phyloP scores from a whole-genome alignment of 1,140 invertebrate genomes.

The Calliopsis andreniformis region DNA sequence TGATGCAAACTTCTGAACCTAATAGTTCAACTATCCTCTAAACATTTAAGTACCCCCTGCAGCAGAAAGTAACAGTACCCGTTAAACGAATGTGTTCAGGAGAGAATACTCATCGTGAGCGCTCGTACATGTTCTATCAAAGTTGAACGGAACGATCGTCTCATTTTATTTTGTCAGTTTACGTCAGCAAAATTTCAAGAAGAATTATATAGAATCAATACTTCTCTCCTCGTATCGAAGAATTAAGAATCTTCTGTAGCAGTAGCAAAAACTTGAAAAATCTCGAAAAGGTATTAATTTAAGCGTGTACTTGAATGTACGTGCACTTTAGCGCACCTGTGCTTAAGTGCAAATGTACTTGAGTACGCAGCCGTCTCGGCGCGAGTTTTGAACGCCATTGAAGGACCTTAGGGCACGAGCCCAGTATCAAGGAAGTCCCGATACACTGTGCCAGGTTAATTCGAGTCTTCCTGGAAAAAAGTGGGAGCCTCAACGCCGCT shows the following conservation, averaged over 20 bases:
- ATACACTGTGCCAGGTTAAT: slow-evolving; percentile 43
- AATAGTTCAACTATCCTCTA: too few species aligned
- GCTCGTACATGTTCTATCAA: not conserved
- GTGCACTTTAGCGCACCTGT: too few species aligned
- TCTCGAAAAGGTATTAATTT: too few species aligned
- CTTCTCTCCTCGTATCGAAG: slow-evolving; percentile 20
- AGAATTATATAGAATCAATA: not conserved
- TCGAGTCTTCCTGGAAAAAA: slow-evolving; percentile 26
- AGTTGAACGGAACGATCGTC: not conserved
- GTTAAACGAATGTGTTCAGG: not conserved
- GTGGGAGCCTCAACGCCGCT: slow-evolving; percentile 15
- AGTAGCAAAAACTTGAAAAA: too few species aligned
- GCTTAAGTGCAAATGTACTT: too few species aligned
- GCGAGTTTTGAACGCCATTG: slow-evolving; percentile 30
- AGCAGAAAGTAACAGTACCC: not conserved
- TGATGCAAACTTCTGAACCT: too few species aligned
- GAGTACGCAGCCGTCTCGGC: too few species aligned
- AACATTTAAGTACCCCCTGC: too few species aligned
- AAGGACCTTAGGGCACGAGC: not conserved
- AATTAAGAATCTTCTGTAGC: slow-evolving; percentile 59
- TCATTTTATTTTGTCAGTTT: slow-evolving; percentile 50
- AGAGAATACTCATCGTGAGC: not conserved
- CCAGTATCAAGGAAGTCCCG: slow-evolving; percentile 20
- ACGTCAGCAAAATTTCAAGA: not conserved
- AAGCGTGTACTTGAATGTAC: too few species aligned